Percentiles rank a stretch among this genome's conserved stretches.
Conservation (phyloP, 2,888 invertebrate genomes). For the Caenorhabditis doughertyi region DNA sequence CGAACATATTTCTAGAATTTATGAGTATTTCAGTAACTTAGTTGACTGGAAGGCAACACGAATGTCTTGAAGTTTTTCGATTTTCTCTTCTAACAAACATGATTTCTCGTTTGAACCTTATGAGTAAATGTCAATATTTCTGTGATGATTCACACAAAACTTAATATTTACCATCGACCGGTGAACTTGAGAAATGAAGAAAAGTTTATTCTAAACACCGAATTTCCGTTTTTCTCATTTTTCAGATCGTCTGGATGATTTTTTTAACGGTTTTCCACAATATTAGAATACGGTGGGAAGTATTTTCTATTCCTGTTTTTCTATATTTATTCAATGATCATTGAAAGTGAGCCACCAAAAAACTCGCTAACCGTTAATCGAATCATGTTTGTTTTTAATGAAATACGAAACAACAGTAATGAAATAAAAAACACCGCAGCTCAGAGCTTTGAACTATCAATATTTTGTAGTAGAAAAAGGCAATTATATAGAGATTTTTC, state of each 20-base stretch:
- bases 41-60: background rate
- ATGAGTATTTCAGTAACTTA: conserved; percentile 1
- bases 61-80: background rate
- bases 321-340: too few relatives aligned
- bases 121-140: conserved; percentile 49
- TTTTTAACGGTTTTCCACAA: too few relatives aligned
- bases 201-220: too few relatives aligned
- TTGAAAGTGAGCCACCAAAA: too few relatives aligned
- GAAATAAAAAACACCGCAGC: too few relatives aligned
- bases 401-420: too few relatives aligned
- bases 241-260: too few relatives aligned
- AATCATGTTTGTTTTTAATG: too few relatives aligned
- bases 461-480: background rate
- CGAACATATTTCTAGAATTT: conserved; percentile 11
- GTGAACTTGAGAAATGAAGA: background rate
- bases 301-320: too few relatives aligned
- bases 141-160: conserved; percentile 31
- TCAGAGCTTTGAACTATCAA: background rate
- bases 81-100: conserved; percentile 6
- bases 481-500: background rate
- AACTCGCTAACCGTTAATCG: too few relatives aligned
- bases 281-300: too few relatives aligned
- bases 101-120: conserved; percentile 5
- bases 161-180: conserved; percentile 7
- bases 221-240: too few relatives aligned